Conservation (phyloP, 2,888 invertebrate genomes). For the Eretmocerus hayati region DNA sequence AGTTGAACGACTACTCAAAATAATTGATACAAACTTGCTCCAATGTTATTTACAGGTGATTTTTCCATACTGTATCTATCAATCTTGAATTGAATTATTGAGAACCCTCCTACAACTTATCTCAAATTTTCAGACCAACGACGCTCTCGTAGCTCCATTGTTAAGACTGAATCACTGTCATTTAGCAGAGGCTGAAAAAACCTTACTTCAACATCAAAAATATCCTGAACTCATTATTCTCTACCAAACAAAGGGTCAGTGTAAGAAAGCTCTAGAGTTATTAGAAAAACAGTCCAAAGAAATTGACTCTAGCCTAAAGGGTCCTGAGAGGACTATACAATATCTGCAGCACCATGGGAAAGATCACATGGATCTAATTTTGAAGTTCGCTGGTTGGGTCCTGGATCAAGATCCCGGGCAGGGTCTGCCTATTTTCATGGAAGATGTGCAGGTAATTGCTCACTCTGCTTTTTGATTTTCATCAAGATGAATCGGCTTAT, state of each 20-base stretch:
- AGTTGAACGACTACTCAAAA: slow-evolving; percentile 68
- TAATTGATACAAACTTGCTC: slow-evolving; percentile 93
- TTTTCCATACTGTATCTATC: slow-evolving; percentile 16
- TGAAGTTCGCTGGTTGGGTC: slow-evolving; percentile 93
- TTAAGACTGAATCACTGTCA: slow-evolving; percentile 88
- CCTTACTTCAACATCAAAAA: slow-evolving; percentile 78
- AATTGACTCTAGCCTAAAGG: slow-evolving; percentile 69
- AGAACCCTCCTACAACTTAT: background rate
- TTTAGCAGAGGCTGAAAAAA: slow-evolving; percentile 86
- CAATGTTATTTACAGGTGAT: slow-evolving; percentile 91
- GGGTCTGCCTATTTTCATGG: slow-evolving; percentile 65
- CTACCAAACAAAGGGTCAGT: slow-evolving; percentile 90
- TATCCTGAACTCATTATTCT: slow-evolving; percentile 90
- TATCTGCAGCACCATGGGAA: slow-evolving; percentile 85
- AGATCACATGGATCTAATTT: slow-evolving; percentile 74
- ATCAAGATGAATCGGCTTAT: too few species aligned
- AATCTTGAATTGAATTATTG: background rate
- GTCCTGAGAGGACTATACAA: slow-evolving; percentile 76
- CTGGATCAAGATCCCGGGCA: slow-evolving; percentile 78
- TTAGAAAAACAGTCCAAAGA: slow-evolving; percentile 70
- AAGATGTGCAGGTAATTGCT: slow-evolving; percentile 38
- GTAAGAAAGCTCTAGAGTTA: slow-evolving; percentile 83
- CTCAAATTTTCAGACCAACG: slow-evolving; percentile 69
- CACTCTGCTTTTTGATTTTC: too few species aligned
- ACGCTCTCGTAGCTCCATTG: slow-evolving; percentile 86